Conservation (phyloP, 2,113 vertebrate species). For the Enhydra lutris region DNA sequence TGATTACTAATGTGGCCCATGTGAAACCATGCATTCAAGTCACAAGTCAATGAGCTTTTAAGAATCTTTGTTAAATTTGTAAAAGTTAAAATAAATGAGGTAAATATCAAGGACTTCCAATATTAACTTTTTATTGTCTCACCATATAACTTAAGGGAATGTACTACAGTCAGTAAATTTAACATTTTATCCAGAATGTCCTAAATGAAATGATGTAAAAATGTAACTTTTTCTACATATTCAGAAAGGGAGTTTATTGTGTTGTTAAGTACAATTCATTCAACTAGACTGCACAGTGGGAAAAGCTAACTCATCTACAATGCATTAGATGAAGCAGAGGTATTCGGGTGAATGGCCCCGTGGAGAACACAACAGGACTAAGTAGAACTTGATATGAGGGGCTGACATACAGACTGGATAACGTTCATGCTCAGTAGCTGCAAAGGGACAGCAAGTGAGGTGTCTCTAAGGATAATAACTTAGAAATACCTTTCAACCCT, state of each 20-base stretch:
- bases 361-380: slow-evolving; percentile 76
- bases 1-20: neutral
- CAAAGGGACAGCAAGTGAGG: slow-evolving; percentile 64
- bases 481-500: slow-evolving; percentile 78
- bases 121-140: neutral
- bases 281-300: slow-evolving; percentile 62
- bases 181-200: neutral
- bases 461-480: slow-evolving; percentile 72
- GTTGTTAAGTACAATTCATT: slow-evolving; percentile 38
- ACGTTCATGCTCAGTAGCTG: slow-evolving; percentile 43
- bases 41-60: neutral
- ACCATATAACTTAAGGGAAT: neutral
- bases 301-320: slow-evolving; percentile 70
- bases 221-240: slow-evolving; percentile 36
- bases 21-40: neutral
- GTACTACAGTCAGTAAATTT: neutral
- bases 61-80: neutral
- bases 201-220: neutral
- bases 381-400: slow-evolving; percentile 37
- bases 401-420: slow-evolving; percentile 67
- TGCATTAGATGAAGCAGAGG: slow-evolving; percentile 57
- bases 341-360: slow-evolving; percentile 54
- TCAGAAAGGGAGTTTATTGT: slow-evolving; percentile 65
- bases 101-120: neutral
- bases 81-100: neutral